Evolutionary conservation across 2,888 invertebrate species (phyloP), one percentile per base, ranked within the genome.

Genomic region (Marasmarcha lunaedactyla): DNA sequence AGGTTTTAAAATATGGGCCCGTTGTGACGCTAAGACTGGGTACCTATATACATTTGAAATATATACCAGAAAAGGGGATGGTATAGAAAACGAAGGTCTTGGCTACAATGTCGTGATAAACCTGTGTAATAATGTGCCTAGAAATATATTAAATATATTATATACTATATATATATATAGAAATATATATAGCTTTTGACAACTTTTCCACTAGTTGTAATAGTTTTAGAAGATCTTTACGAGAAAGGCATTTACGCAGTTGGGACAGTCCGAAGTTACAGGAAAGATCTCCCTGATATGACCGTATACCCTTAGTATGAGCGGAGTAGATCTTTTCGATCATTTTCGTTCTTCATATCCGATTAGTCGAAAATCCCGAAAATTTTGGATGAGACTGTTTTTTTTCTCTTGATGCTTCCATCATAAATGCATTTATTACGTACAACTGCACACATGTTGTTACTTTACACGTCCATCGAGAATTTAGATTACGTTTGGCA

Each of bases 271-370:
- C 38, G 49, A 45, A 30, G 12, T 20, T 47, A 47, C 34, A 42
- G 46, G 42, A 49, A 50, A 35, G 48, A 44, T 33, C 35, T 51
- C 12, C 51, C 48, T 25, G 44, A 46, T 34, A 43, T 49, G 4
- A 41, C 36, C 42, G 5, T 61, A 61, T 37, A 61, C 58, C 5
- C 44, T 52, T 2, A 52, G 38, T 33, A 61, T 59, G 56, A 56
- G 57, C n/a, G 54, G 56, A 10, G 59, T 62, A 2, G 59, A 63
- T 52, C 46, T 42, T 14, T 58, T 59, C 38, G 57, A 59, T 36
- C 59, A 62, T 47, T 59, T 48, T 41, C 48, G 59, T 35, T 54
- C 56, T 1, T 58, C 59, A 1, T 62, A 60, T 38, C 52, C 55
- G 33, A 55, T 57, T 6, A 44, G 41, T 37, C 44, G 57, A 1